Evolutionary conservation across 2,113 vertebrate genomes (phyloP).

Genomic region (Phoenicopterus ruber): DNA sequence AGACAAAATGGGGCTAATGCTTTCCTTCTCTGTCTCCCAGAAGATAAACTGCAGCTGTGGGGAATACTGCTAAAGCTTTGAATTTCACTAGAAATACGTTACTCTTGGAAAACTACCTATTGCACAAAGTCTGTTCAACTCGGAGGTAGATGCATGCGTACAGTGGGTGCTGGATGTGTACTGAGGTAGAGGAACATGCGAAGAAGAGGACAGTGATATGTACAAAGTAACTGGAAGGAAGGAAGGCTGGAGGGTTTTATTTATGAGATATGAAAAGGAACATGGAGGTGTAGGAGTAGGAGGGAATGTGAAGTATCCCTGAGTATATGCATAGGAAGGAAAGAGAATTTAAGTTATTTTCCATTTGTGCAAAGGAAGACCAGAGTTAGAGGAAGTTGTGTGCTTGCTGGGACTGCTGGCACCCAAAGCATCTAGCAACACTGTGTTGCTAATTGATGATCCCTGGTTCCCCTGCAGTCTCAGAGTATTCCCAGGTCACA

Average conservation of each 20-base stretch:
- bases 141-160: background rate
- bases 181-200: background rate
- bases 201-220: background rate
- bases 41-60: background rate
- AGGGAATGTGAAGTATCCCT: constrained; percentile 44
- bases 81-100: background rate
- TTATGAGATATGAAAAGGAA: constrained; percentile 45
- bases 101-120: background rate
- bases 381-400: background rate
- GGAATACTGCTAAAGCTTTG: background rate
- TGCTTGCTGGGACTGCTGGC: background rate
- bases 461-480: background rate
- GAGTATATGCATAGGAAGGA: background rate
- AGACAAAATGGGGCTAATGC: background rate
- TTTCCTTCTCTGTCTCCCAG: background rate
- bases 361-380: background rate
- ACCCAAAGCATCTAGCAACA: background rate
- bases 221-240: background rate
- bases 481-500: background rate
- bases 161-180: background rate
- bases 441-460: background rate
- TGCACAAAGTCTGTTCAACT: background rate
- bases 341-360: constrained; percentile 1
- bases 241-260: constrained; percentile 40
- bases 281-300: constrained; percentile 53